A percentile compares a stretch with the other conserved stretches of the same genome.
phyloP scores from a whole-genome alignment of 2,113 vertebrate species.

The Gallinago jamesoni region DNA sequence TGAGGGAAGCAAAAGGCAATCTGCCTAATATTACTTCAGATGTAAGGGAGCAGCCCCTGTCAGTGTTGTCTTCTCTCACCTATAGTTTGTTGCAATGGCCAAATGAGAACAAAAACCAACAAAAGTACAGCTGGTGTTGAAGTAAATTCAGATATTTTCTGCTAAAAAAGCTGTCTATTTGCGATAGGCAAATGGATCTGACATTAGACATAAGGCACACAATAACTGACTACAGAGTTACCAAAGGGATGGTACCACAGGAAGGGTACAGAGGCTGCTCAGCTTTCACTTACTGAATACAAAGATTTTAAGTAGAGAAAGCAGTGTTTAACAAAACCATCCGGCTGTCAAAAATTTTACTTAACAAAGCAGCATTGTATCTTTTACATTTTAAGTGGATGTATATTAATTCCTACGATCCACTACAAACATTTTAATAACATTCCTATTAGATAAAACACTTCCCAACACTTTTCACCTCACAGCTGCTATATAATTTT shows the following conservation, averaged over 20 bases:
- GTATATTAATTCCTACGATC: neutral
- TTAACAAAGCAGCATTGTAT: neutral
- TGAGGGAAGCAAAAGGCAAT: neutral
- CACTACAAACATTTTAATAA: neutral
- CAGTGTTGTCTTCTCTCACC: neutral
- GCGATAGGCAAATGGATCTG: neutral
- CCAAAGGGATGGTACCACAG: neutral
- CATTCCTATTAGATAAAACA: neutral
- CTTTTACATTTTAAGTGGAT: neutral
- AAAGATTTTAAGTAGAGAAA: neutral
- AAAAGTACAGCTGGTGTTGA: neutral
- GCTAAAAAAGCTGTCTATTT: neutral
- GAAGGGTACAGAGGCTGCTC: neutral
- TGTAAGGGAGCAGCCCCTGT: neutral
- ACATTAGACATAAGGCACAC: neutral
- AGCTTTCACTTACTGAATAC: neutral
- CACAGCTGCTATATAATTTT: neutral
- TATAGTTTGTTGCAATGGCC: rapidly evolving
- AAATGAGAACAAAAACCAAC: neutral
- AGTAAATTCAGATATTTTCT: neutral
- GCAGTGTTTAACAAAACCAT: neutral
- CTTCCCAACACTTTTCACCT: neutral
- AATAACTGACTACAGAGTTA: neutral
- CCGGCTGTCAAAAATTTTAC: neutral
- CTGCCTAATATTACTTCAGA: neutral